Base-by-base conservation (phyloP, 2,113 vertebrate species). In the Notechis scutatus region DNA sequence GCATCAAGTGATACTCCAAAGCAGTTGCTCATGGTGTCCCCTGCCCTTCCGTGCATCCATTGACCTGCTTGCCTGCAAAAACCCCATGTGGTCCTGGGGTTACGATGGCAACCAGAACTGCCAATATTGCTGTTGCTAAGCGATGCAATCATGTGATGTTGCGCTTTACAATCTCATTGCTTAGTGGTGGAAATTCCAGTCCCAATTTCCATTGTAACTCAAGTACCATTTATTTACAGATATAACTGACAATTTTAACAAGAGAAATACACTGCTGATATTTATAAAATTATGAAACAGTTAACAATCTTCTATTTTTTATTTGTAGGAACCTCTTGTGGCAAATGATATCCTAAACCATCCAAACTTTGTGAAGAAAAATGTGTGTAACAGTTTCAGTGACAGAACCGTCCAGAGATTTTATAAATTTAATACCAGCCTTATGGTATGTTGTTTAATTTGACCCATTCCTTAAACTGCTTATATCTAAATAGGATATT, bases 331-430 rank as follows among this genome's bases (percentile, higher is more conserved):
- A 96, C 99, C 99, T 0, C 96, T 99, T 94, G 99, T 99, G 18
- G 99, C 99, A 9, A 99, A 99, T 0, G 99, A 99, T 94, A 99
- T 99, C 96, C 97, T 99, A 88, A 99, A 99, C 96, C 99, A 99
- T 93, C 99, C 99, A 14, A 99, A 99, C 96, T 99, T 99, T 0
- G 99, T 99, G 61, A 99, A 99, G 98, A 99, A 99, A 74, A 99
- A 99, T 95, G 97, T 99, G 56, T 99, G 99, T 90, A 99, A 99
- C 98, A 99, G 99, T 97, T 99, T 99, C 98, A 99, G 99, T 4
- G 99, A 99, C 98, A 98, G 99, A 92, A 99, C 99, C 0, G 99
- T 99, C 94, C 99, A 99, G 96, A 97, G 99, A 89, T 99, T 99
- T 97, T 99, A 99, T 91, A 99, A 99, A 95, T 99, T 99, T 95